A percentile compares a stretch with the other conserved stretches of the same genome.
Conservation (phyloP, 2,888 invertebrate species). For the Temnothorax rugatulus region DNA sequence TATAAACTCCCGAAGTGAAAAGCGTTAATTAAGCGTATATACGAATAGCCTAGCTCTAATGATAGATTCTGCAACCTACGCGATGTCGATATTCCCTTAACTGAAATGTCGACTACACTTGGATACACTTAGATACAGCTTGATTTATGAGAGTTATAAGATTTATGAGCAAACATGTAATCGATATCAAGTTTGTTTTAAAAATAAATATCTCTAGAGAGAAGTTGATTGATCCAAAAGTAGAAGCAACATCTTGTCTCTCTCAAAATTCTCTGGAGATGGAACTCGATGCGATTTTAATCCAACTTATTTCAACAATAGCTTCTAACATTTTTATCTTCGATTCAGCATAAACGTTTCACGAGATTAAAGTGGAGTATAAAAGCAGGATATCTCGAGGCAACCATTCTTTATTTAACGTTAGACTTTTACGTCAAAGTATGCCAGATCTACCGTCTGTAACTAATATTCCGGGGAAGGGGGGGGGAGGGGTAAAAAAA, state of each 20-base stretch:
- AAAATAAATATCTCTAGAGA: background rate
- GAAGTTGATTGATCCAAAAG: background rate
- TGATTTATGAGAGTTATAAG: background rate
- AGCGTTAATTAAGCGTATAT: background rate
- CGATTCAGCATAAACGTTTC: background rate
- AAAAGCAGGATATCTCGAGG: background rate
- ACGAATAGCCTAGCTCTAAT: background rate
- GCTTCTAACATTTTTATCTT: background rate
- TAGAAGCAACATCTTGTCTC: background rate
- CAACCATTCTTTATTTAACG: background rate
- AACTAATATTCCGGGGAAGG: background rate
- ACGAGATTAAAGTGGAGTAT: background rate
- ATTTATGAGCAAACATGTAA: background rate
- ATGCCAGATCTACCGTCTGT: background rate
- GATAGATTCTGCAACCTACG: background rate
- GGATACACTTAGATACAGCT: background rate
- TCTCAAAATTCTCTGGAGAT: background rate
- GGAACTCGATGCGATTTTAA: background rate
- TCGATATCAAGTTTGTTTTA: background rate
- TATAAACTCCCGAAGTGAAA: background rate
- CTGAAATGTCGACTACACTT: background rate
- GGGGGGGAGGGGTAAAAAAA: too few species aligned
- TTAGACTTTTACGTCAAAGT: background rate
- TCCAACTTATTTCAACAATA: background rate
- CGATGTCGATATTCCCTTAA: background rate